Evolutionary conservation across 2,797 vertebrate genomes (phyloP).

Genomic region (Parauchenoglanis ngamensis): DNA sequence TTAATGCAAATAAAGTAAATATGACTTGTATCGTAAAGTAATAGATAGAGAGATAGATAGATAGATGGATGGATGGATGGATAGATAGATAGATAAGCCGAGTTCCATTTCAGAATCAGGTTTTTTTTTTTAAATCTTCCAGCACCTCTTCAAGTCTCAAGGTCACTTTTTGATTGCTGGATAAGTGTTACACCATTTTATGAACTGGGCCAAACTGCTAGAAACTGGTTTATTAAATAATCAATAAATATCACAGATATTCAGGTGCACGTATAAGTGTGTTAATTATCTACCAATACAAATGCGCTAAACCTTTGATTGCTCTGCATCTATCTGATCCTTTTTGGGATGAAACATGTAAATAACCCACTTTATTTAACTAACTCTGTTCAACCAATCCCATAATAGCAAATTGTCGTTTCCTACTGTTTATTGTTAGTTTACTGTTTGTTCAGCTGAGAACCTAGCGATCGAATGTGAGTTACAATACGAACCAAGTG

Average conservation of each 20-base stretch:
- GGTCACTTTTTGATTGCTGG: not conserved
- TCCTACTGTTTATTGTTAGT: not conserved
- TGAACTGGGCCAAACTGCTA: not conserved
- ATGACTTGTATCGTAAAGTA: not conserved
- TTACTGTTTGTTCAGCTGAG: not conserved
- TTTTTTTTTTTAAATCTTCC: not conserved
- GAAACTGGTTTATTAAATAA: not conserved
- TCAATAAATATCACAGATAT: not conserved
- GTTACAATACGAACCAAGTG: not conserved
- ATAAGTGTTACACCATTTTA: too few relatives aligned
- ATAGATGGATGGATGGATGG: too few relatives aligned
- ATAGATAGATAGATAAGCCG: too few relatives aligned
- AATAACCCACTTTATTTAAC: not conserved
- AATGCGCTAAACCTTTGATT: not conserved
- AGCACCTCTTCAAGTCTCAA: not conserved
- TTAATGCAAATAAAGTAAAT: not conserved
- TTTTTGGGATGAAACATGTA: not conserved
- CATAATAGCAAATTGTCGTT: not conserved
- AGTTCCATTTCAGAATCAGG: not conserved
- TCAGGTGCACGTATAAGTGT: not conserved
- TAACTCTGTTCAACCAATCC: not conserved
- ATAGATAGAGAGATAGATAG: too few relatives aligned
- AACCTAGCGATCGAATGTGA: not conserved
- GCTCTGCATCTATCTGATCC: not conserved
- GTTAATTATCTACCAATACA: not conserved